These are phyloP conservation scores for Aphaenogaster rudis DNA, from an alignment of 1,140 invertebrate genomes.

Conservation along the genomic window DNA sequence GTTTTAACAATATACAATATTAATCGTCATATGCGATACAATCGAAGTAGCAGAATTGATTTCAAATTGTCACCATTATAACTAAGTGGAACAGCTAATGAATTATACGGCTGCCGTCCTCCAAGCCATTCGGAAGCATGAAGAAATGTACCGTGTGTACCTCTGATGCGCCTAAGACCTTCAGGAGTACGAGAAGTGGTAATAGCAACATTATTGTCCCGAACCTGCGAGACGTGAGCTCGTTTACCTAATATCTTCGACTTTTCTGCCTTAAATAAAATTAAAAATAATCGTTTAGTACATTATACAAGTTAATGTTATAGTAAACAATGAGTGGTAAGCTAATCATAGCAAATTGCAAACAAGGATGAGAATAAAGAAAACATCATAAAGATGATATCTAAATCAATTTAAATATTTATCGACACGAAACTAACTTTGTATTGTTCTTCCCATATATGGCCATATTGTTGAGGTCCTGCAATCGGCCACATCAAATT, in stretches of 20 bases:
- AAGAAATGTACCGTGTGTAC: slow-evolving; percentile 76
- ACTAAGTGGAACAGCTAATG: slow-evolving; percentile 70
- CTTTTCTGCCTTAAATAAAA: slow-evolving; percentile 73
- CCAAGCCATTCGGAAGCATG: slow-evolving; percentile 78
- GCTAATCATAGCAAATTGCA: not conserved
- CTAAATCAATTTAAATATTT: slow-evolving; percentile 11
- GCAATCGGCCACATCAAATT: slow-evolving; percentile 79
- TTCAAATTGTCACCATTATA: slow-evolving; percentile 78
- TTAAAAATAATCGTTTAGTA: slow-evolving; percentile 41
- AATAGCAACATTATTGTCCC: slow-evolving; percentile 72
- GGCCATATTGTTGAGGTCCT: slow-evolving; percentile 75
- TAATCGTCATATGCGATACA: not conserved
- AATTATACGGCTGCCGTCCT: slow-evolving; percentile 67
- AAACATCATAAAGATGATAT: not conserved
- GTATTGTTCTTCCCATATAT: slow-evolving; percentile 80
- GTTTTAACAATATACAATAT: slow-evolving; percentile 13
- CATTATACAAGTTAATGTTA: not conserved
- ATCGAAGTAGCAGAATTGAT: not conserved
- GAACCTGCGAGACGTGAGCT: slow-evolving; percentile 77
- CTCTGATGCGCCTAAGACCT: slow-evolving; percentile 78
- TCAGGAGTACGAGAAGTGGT: slow-evolving; percentile 77
- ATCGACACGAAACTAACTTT: slow-evolving; percentile 63
- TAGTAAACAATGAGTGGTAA: not conserved
- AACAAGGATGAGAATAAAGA: not conserved
- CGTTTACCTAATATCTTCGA: slow-evolving; percentile 77